Evolutionary conservation across 1,140 invertebrate species (phyloP), one percentile per base, ranked within the genome.

Genomic region (Ceratina japonica): DNA sequence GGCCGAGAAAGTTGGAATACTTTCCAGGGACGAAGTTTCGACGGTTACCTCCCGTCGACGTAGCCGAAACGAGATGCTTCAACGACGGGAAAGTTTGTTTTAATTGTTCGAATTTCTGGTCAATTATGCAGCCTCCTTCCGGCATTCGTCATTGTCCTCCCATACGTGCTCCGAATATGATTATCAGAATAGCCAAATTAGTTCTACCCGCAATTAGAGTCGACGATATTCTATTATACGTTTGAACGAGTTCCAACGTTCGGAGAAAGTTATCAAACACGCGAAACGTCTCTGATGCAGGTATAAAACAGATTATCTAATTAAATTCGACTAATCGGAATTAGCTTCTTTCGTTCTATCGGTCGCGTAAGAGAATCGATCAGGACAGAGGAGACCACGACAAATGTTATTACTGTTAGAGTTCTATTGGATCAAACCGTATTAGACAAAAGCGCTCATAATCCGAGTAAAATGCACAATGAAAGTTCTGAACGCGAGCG

Each of bases 91-190:
- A 75, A 80, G 59, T 80, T 76, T 52, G n/a, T 70, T 73, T 75
- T 82, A 82, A 82, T 80, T 72, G 81, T 72, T 24, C 20, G 44
- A 59, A 80, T 62, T 80, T 66, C 66, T 80, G 18, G 65, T 80
- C 62, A 76, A 82, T 80, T 82, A 82, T 61, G 66, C 56, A 61
- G n/a, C 15, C 18, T 61, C 52, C 59, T 59, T 49, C 31, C 10
- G 10, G 3, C n/a, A 51, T 49, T 20, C n/a, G n/a, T 8, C 15
- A 49, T 69, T 51, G 66, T 59, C 37, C 10, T 44, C 10, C 37
- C 37, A 44, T 44, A 54, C 44, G 49, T 44, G 56, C 37, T 27
- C 44, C 16, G 49, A 51, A 66, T 44, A 20, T n/a, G 15, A 69
- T 69, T 69, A 31, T 51, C 16, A 13, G n/a, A 54, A 37, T 51